These are phyloP conservation scores for Exocentrus adspersus DNA, from an alignment of 2,888 invertebrate genomes.

Conservation along the genomic window DNA sequence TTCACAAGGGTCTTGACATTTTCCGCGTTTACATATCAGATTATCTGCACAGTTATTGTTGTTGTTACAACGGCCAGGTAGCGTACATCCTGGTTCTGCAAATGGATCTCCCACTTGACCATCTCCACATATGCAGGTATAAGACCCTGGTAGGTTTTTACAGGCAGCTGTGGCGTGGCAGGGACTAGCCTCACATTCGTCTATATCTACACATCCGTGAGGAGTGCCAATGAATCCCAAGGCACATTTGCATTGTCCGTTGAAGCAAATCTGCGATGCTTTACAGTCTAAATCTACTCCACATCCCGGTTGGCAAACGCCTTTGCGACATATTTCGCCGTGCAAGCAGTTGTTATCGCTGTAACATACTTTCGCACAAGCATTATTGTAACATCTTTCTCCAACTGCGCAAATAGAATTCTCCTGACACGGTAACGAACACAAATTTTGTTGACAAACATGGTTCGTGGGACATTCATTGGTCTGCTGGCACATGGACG, in stretches of 20 bases:
- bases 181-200: constrained; percentile 82
- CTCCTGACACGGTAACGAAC: constrained; percentile 81
- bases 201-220: constrained; percentile 81
- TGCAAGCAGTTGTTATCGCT: constrained; percentile 90
- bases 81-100: constrained; percentile 78
- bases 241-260: constrained; percentile 79
- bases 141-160: constrained; percentile 82
- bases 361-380: constrained; percentile 88
- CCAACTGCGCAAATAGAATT: constrained; percentile 82
- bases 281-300: constrained; percentile 83
- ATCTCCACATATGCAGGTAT: constrained; percentile 80
- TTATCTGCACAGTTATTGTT: constrained; percentile 80
- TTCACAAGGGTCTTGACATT: constrained; percentile 85
- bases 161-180: constrained; percentile 86
- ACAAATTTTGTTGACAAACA: constrained; percentile 80
- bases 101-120: constrained; percentile 81
- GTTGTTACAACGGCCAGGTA: constrained; percentile 79
- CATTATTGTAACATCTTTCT: constrained; percentile 81
- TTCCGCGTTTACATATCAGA: constrained; percentile 78
- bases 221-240: constrained; percentile 79
- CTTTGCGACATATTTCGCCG: constrained; percentile 86
- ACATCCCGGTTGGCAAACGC: constrained; percentile 86
- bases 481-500: constrained; percentile 74
- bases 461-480: constrained; percentile 81
- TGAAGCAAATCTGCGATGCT: constrained; percentile 79